phyloP scores from a whole-genome alignment of 2,113 vertebrate species.

The Arizona elegans region DNA sequence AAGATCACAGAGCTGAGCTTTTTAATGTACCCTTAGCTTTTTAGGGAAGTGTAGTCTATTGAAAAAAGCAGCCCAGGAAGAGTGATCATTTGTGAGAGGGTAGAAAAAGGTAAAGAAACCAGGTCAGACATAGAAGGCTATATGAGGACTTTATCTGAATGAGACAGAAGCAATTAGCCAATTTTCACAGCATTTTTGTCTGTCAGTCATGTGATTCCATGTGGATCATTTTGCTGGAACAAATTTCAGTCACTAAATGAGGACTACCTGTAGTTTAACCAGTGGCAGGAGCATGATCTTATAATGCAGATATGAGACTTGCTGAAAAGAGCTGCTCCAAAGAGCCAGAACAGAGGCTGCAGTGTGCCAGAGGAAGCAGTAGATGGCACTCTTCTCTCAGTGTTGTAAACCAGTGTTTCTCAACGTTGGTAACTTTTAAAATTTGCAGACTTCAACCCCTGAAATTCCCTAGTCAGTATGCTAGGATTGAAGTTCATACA shows the following conservation, averaged over 20 bases:
- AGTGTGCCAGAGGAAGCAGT: not conserved
- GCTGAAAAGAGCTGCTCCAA: not conserved
- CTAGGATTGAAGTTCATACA: not conserved
- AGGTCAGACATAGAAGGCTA: not conserved
- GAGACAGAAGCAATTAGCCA: not conserved
- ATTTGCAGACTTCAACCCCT: not conserved
- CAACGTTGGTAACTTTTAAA: not conserved
- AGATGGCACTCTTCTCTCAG: not conserved
- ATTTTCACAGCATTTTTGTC: not conserved
- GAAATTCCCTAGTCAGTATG: not conserved
- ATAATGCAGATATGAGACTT: not conserved
- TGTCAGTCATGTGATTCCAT: not conserved
- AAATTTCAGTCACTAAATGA: not conserved
- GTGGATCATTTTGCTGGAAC: not conserved
- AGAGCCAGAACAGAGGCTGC: not conserved
- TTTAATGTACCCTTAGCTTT: not conserved
- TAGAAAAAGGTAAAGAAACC: not conserved
- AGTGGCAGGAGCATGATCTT: not conserved
- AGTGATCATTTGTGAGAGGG: not conserved
- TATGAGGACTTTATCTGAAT: not conserved
- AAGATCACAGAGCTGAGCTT: not conserved
- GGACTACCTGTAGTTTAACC: not conserved
- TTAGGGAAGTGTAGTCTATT: not conserved
- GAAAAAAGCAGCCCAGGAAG: not conserved
- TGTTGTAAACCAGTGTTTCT: not conserved